Base-by-base conservation (phyloP, 2,888 invertebrate genomes). In the Odontomyia ornata region DNA sequence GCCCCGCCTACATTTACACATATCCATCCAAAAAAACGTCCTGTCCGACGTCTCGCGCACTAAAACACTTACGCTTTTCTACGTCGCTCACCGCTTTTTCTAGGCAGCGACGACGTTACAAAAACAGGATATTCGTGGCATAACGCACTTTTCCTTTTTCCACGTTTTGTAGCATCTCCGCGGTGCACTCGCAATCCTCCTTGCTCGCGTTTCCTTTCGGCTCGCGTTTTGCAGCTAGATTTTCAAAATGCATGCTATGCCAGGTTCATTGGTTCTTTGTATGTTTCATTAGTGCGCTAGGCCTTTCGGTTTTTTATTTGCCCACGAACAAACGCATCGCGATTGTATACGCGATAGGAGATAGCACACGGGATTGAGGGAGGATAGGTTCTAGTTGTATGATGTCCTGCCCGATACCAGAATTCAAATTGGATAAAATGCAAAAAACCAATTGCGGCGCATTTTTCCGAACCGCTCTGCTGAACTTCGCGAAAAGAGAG, bases 1-100 rank as follows among this genome's bases (percentile, higher is more conserved):
- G 80, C 79, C 78, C 80, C 80, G 80, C 80, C 80, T 79, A 77
- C 79, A 78, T 73, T 73, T 77, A 56, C 62, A 72, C 72, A 77
- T 28, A 67, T 47, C 60, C n/a, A 62, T 21, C 15, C 65, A 9
- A 57, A 52, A 71, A 71, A 73, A 11, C 21, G 13, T n/a, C n/a
- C 21, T 46, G 47, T 47, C 27, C 46, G n/a, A n/a, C n/a, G 69
- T 21, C 69, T 69, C 72, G 36, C 43, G 36, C 73, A 73, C 73
- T 57, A 57, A 73, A 72, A 72, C 71, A 72, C 71, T 72, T 72
- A 72, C 71, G 36, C 60, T 60, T 57, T 73, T 43, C 69, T 23
- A 47, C 46, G 27, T 47, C 47, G 46, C 21, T 21, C 36, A 36
- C 25, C 46, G 25, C 69, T 69, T 47, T 27, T 69, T 69, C n/a